Percentiles rank a stretch among this genome's conserved stretches.
These are phyloP conservation scores for Tringa solitaria DNA, from an alignment of 2,113 vertebrate species.

Conservation along the genomic window DNA sequence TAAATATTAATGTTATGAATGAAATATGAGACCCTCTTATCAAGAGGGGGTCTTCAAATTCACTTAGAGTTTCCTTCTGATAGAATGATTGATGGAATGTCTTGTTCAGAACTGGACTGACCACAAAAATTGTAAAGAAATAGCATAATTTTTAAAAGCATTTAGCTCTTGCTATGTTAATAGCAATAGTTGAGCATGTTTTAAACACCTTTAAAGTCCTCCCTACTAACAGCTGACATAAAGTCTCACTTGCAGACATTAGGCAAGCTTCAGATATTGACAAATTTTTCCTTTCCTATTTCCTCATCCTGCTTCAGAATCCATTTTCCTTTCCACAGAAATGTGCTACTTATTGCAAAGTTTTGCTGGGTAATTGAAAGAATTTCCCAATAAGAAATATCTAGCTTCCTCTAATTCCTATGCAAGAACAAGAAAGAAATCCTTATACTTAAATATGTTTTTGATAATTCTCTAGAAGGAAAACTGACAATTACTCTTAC, in stretches of 20 bases:
- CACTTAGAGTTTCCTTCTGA: not conserved
- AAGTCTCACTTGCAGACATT: not conserved
- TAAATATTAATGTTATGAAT: conserved; percentile 38
- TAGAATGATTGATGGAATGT: not conserved
- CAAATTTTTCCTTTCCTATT: not conserved
- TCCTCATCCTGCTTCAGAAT: not conserved
- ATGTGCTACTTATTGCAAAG: not conserved
- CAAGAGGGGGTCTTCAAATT: not conserved
- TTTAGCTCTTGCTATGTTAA: not conserved
- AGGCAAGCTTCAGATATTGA: not conserved
- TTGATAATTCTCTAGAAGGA: not conserved
- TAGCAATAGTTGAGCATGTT: not conserved
- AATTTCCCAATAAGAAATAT: not conserved
- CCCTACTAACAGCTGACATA: not conserved
- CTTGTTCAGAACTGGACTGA: not conserved
- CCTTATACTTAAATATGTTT: not conserved
- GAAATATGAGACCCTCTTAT: not conserved
- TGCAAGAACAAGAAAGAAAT: not conserved
- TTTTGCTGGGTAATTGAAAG: not conserved
- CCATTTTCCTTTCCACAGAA: not conserved
- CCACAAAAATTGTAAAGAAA: not conserved
- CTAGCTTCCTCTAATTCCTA: not conserved
- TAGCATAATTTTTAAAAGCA: not conserved
- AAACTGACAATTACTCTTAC: not conserved
- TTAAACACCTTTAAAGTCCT: not conserved